Conservation (phyloP, 2,888 invertebrate species). For the Bombylius major region DNA sequence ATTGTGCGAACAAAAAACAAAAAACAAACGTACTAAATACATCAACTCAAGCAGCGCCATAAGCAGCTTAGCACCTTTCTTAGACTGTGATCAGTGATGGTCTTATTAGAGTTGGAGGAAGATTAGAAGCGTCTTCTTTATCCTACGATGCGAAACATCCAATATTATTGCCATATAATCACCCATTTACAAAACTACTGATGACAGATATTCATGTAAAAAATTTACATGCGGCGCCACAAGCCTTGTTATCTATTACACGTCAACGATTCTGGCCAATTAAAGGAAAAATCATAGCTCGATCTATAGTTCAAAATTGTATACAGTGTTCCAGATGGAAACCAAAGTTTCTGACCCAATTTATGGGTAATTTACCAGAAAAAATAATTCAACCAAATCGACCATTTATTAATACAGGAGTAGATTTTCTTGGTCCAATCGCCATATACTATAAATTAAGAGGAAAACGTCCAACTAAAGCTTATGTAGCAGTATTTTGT, state of each 20-base stretch:
- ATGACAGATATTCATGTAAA: no score
- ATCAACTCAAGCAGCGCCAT: no score
- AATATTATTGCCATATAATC: no score
- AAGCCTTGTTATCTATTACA: no score
- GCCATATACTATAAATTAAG: slow-evolving; percentile 2
- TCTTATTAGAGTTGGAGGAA: no score
- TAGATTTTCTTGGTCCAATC: slow-evolving; percentile 9
- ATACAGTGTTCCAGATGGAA: slow-evolving; percentile 11
- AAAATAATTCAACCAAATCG: slow-evolving; percentile 8
- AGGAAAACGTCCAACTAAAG: slow-evolving; percentile 6
- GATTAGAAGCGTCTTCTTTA: no score
- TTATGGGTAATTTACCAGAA: slow-evolving; percentile 20
- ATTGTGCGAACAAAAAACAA: background rate
- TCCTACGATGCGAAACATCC: no score
- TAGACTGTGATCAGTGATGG: no score
- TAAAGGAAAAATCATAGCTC: slow-evolving; percentile 8
- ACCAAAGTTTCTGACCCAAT: slow-evolving; percentile 10
- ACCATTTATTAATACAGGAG: slow-evolving; percentile 8
- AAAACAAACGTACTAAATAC: no score
- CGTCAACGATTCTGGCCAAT: slow-evolving; percentile 16
- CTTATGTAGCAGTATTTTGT: slow-evolving; percentile 11
- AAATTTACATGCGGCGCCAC: no score
- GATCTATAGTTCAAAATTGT: slow-evolving; percentile 12
- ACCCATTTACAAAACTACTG: no score
- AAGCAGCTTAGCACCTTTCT: no score